Evolutionary conservation across 2,113 vertebrate species (phyloP).

Genomic region (Polypterus senegalus): DNA sequence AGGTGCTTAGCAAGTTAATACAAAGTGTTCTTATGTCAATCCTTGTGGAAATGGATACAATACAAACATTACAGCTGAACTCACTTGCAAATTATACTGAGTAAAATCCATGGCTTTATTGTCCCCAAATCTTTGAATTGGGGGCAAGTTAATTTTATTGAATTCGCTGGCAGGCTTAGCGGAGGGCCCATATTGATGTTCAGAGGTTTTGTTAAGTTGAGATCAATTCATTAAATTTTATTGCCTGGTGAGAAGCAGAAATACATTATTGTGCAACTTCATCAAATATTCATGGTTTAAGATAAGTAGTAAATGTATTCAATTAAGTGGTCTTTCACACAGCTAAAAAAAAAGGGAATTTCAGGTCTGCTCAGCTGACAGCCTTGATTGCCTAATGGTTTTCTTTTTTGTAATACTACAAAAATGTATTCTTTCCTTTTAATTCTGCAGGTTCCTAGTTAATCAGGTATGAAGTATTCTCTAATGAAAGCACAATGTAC

Average conservation of each 20-base stretch:
- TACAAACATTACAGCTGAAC: constrained; percentile 99
- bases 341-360: constrained; percentile 45
- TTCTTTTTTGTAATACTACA: constrained; percentile 42
- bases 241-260: constrained; percentile 96
- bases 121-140: constrained; percentile 75
- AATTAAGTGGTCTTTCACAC: constrained; percentile 90
- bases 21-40: constrained; percentile 98
- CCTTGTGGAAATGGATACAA: constrained; percentile 99
- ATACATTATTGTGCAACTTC: constrained; percentile 97
- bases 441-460: constrained; percentile 25
- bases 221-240: constrained; percentile 99
- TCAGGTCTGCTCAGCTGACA: constrained; percentile 91
- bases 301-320: constrained; percentile 98
- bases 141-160: constrained; percentile 98
- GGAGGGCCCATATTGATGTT: constrained; percentile 80
- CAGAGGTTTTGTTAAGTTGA: constrained; percentile 93
- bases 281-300: constrained; percentile 99
- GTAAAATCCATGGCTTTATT: constrained; percentile 89
- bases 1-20: constrained; percentile 93
- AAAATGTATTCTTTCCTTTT: constrained; percentile 33
- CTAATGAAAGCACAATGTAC: constrained; percentile 31
- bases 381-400: constrained; percentile 79
- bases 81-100: constrained; percentile 87
- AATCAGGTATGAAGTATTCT: constrained; percentile 22
- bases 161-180: constrained; percentile 97